Evolutionary conservation across 2,888 invertebrate species (phyloP), one percentile per base, ranked within the genome.

Genomic region (Serrognathus titanus): DNA sequence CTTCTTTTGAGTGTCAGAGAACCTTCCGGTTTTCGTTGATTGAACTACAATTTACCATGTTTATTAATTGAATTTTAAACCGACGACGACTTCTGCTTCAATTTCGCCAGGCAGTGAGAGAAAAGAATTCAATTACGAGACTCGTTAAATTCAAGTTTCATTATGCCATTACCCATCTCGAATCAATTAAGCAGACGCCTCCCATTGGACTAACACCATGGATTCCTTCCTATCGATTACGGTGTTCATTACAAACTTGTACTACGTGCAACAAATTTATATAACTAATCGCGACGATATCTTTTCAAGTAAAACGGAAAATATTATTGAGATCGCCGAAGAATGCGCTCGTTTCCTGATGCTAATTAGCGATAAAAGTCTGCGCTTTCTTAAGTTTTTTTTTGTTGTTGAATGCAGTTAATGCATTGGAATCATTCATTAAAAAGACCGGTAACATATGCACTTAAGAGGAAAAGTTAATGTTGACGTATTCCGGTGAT

Each of bases 331-430:
- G 49, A 36, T 36, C 13, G 13, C 16, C 36, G 49, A 49, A 49
- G 49, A 37, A 49, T 49, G 36, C 49, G 38, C 36, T 49, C 49
- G 38, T 49, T 49, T 49, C 49, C 49, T 49, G 31, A 49, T 38
- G 36, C 49, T 49, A 49, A 49, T 49, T 49, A 48, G 37, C 37
- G 48, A 16, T 37, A 37, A 36, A 48, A 48, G 41, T 13, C 48
- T 48, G 16, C 48, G 48, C 35, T 48, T 48, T 48, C 48, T 48
- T 11, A 11, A 10, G 35, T 48, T 12, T 48, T 48, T 36, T 36
- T 35, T 48, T 37, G 41, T 11, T 12, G 7, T 8, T 48, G 35
- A 37, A 36, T 36, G 37, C 35, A 37, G 31, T 48, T 13, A 48
- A 35, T 35, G 37, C 10, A 48, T 48, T 37, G 37, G n/a, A 38